A percentile compares a stretch with the other conserved stretches of the same genome.
phyloP scores from a whole-genome alignment of 2,113 vertebrate species.

The Pangasianodon gigas region DNA sequence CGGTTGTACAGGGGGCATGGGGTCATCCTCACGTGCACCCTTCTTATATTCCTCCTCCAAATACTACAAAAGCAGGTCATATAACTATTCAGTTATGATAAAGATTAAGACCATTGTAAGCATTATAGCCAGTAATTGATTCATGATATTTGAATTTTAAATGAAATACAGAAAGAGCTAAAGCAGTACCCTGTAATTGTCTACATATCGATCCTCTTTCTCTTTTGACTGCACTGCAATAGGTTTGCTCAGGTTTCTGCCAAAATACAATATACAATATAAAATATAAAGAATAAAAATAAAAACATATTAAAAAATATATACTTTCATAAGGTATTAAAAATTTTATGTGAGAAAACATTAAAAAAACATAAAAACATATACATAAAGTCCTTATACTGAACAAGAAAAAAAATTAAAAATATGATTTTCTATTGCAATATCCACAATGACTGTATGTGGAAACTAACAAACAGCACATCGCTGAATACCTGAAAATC shows the following conservation, averaged over 20 bases:
- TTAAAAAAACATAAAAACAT: neutral
- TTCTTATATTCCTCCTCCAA: slow-evolving; percentile 96
- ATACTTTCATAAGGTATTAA: neutral
- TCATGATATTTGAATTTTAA: neutral
- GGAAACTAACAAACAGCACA: neutral
- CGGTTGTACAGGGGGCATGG: slow-evolving; percentile 96
- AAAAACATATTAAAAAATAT: neutral
- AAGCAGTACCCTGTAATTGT: slow-evolving; percentile 88
- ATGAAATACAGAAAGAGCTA: neutral
- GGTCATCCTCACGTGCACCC: slow-evolving; percentile 92
- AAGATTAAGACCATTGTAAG: neutral
- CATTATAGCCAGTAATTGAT: neutral
- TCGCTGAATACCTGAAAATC: neutral
- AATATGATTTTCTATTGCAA: neutral
- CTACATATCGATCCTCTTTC: slow-evolving; percentile 97
- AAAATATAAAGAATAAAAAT: neutral
- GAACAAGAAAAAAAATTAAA: neutral
- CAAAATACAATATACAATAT: slow-evolving; percentile 22
- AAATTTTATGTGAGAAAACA: neutral
- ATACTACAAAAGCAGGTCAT: slow-evolving; percentile 74
- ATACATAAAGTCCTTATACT: neutral
- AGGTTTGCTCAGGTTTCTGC: slow-evolving; percentile 91
- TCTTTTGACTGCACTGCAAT: slow-evolving; percentile 98
- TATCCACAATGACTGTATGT: neutral
- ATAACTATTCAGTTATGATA: neutral